Evolutionary conservation across 2,113 vertebrate species (phyloP), one percentile per base, ranked within the genome.

Genomic region (Sisor rabdophorus): DNA sequence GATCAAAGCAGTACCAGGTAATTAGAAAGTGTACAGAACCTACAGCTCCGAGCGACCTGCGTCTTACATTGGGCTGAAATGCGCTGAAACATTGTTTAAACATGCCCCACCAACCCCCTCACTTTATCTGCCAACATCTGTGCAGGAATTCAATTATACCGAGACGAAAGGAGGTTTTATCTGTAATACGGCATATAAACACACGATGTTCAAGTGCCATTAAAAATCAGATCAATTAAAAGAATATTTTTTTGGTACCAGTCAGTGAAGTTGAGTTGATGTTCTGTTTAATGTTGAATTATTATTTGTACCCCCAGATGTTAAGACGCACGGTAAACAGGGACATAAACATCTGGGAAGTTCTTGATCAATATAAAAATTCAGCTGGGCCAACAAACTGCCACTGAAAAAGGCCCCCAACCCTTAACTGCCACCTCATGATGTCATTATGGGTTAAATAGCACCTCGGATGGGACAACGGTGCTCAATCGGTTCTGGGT

Each of bases 1-100:
- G 69, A 67, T 59, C 50, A 40, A 80, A 75, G 75, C 58, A 28
- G 68, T 74, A 69, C 70, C 52, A 47, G 3, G 55, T n/a, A 32
- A 74, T 77, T 80, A 40, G 7, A 71, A 71, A n/a, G 4, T 17
- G 52, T 24, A 20, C 40, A 26, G 58, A 3, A 26, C 26, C 12
- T 63, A 40, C 20, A 11, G 32, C 32, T 40, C 11, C 2, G 9
- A 1, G n/a, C 2, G 1, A 22, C 63, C 32, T 15, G 19, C 19
- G 22, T 44, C 40, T 44, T 10, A 44, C 4, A 44, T 44, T 44
- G 10, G 40, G 40, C 10, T 44, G 8, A 44, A 44, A 44, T 44
- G 10, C 4, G 40, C 8, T 10, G 8, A 44, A 44, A 44, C 40
- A 44, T 44, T 44, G 40, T 44, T 44, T 44, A 44, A 36, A 44